Evolutionary conservation across 2,113 vertebrate species (phyloP), one percentile per base, ranked within the genome.

Genomic region (Copsychus sechellarum): DNA sequence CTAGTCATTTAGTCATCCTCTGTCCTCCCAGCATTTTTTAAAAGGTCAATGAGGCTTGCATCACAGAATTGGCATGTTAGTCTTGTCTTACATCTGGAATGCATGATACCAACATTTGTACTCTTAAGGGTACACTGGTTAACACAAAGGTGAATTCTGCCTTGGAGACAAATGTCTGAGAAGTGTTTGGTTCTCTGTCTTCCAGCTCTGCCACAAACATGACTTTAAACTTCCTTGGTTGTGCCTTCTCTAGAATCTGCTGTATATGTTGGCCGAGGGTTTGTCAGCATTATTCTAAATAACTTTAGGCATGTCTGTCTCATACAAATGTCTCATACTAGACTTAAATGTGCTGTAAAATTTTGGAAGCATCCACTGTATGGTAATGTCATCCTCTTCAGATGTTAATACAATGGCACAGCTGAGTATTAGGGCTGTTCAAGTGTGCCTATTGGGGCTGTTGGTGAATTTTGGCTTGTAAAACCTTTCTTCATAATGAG

Each of bases 71-170:
- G 92, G 86, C 60, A 86, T 81, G 51, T 84, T 86, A 67, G 70
- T 86, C 48, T 92, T 94, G 69, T 78, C 65, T 89, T 61, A 29
- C 74, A n/a, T 88, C 53, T 80, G 82, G 77, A 92, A 93, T 81
- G 65, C 5, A 3, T 50, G 76, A 90, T 90, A 86, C 54, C 58
- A 56, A 22, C 66, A 11, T 72, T 76, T 85, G 70, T 74, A 61
- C 40, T 65, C 24, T 65, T 80, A 73, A 77, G 60, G 51, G 42
- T 54, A 62, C 20, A 6, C n/a, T 34, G 25, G 56, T 70, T 65
- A 83, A 53, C 38, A 11, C 1, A 0, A 90, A 81, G 79, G 43
- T 92, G 70, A 56, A 83, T 88, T 94, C 50, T 83, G 64, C 69
- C 64, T 77, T 3, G 0, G 62, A 93, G 23, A 54, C 25, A 73